Conservation (phyloP, 1,140 invertebrate genomes). For the Papilio machaon region DNA sequence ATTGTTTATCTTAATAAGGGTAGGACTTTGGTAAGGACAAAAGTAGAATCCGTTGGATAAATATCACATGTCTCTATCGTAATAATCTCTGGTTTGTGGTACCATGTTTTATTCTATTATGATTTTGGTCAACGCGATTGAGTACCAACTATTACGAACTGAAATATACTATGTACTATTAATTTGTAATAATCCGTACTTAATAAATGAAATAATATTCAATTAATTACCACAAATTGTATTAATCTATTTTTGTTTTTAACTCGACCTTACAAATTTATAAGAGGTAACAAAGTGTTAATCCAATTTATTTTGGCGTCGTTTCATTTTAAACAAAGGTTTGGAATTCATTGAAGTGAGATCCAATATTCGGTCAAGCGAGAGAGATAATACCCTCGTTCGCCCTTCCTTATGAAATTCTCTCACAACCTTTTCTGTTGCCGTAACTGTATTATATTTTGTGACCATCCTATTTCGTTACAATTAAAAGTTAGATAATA, state of each 20-base stretch:
- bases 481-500: constrained; percentile 13
- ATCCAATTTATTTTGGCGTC: constrained; percentile 24
- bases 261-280: neutral
- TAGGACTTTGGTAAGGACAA: too few species aligned
- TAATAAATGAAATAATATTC: neutral
- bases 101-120: too few species aligned
- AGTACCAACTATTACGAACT: too few species aligned
- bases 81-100: too few species aligned
- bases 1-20: neutral
- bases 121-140: neutral
- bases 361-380: constrained; percentile 37
- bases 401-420: constrained; percentile 31
- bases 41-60: too few species aligned
- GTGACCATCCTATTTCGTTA: constrained; percentile 22
- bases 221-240: neutral
- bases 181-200: too few species aligned
- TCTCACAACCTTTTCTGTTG: constrained; percentile 28
- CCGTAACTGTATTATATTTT: constrained; percentile 24
- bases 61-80: neutral
- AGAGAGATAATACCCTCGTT: constrained; percentile 34
- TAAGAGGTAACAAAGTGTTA: constrained; percentile 17
- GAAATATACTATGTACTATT: too few species aligned
- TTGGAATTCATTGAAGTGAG: constrained; percentile 25
- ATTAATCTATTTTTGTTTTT: neutral
- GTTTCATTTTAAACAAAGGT: constrained; percentile 32